Evolutionary conservation across 2,888 invertebrate genomes (phyloP), one percentile per base, ranked within the genome.

Genomic region (Orthonevra nobilis): DNA sequence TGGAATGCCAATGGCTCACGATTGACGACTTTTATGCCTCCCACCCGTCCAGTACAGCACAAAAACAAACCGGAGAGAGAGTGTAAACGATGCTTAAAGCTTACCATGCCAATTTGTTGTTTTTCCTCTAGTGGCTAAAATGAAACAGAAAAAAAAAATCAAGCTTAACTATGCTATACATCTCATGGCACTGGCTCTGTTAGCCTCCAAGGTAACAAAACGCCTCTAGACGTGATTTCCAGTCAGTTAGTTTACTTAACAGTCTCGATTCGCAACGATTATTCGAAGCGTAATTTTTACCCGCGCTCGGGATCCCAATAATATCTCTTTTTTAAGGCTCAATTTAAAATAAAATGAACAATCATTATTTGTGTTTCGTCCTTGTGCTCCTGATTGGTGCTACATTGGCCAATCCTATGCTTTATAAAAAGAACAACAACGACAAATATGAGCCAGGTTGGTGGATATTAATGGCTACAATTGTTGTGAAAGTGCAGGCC

Each of bases 361-460:
- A 54, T 48, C 28, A 42, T 10, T 68, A 42, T 42, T 26, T 14
- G 10, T 14, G 40, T 60, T 73, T 79, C 9, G 28, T 79, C 79
- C 61, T 73, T 50, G 54, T 36, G 56, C 30, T 73, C 3, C n/a
- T 79, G 19, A 50, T 79, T 34, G 66, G 73, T 14, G 54, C 66
- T 7, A 83, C 83, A 36, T 56, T 81, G 17, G 83, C 84, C 3
- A 69, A 84, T 17, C 88, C 90, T 19, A 90, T 90, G 84, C 84
- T 90, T 81, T 91, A 91, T 82, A 90, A 90, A 81, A 88, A 88
- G 77, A 90, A 90, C 83, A 88, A 89, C 20, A 89, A 90, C 81
- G 89, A 89, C 77, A 89, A 89, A 83, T 86, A 90, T 54, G 90
- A 90, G 85, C 89, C 90, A 85, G 90, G 90, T 90, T 83, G 83